A percentile compares a stretch with the other conserved stretches of the same genome.
phyloP scores from a whole-genome alignment of 2,113 vertebrate genomes.

The Potamarius usumacintae region DNA sequence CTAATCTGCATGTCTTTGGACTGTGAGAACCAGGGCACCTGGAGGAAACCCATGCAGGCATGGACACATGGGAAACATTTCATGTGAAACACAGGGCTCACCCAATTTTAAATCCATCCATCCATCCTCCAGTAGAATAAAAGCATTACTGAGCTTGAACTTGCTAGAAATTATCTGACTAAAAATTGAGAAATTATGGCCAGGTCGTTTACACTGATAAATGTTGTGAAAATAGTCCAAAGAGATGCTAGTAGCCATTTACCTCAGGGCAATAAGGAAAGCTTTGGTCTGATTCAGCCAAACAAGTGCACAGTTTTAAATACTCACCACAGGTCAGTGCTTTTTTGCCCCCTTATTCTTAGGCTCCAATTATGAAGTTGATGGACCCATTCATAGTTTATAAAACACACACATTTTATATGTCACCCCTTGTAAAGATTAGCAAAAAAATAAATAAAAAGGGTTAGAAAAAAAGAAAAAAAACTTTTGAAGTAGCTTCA shows the following conservation, averaged over 20 bases:
- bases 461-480: too few species aligned
- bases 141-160: slow-evolving; percentile 15
- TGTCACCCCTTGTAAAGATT: too few species aligned
- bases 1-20: too few species aligned
- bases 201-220: background rate
- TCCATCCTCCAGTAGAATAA: slow-evolving; percentile 47
- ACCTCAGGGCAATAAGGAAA: background rate
- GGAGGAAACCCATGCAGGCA: too few species aligned
- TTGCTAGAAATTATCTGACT: slow-evolving; percentile 23
- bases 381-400: background rate
- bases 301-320: background rate
- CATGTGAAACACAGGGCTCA: too few species aligned
- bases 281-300: background rate
- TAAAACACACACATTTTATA: background rate
- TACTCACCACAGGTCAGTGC: background rate
- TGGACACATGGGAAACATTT: too few species aligned
- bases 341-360: background rate
- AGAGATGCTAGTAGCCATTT: slow-evolving; percentile 18
- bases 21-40: too few species aligned
- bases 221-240: background rate
- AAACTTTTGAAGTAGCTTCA: too few species aligned
- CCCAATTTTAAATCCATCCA: background rate
- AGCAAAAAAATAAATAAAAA: too few species aligned
- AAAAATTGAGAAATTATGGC: background rate
- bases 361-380: too few species aligned